phyloP scores from a whole-genome alignment of 2,797 vertebrate genomes.

The Myotis findleyi region DNA sequence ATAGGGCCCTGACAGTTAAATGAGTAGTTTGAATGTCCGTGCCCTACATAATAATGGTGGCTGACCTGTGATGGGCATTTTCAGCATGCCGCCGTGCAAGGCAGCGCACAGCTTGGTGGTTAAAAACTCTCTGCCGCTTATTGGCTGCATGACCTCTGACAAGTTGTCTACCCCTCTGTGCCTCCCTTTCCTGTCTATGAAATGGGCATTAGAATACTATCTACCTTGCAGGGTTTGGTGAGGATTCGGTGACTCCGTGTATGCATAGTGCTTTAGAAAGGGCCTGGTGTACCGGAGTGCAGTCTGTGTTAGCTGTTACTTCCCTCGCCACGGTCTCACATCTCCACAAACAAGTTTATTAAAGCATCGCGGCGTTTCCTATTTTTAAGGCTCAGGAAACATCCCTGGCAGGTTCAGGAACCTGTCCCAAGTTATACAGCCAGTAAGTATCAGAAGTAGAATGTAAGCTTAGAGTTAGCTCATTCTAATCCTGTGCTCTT shows the following conservation, averaged over 20 bases:
- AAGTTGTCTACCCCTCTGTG: not conserved
- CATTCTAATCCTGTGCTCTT: not conserved
- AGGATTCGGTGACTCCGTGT: not conserved
- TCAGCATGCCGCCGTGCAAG: not conserved
- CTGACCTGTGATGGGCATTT: not conserved
- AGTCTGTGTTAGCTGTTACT: not conserved
- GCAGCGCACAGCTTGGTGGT: not conserved
- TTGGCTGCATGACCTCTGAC: not conserved
- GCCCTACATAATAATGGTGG: accelerated
- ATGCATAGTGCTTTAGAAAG: not conserved
- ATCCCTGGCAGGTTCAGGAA: not conserved
- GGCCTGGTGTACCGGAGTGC: not conserved
- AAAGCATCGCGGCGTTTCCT: not conserved
- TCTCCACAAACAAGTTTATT: not conserved
- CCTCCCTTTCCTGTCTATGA: not conserved
- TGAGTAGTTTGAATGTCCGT: not conserved
- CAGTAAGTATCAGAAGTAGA: not conserved
- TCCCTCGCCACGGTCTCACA: not conserved
- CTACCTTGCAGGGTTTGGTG: not conserved
- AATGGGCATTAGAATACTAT: not conserved
- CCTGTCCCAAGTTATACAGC: not conserved
- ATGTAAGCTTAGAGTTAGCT: not conserved
- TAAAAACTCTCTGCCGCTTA: not conserved
- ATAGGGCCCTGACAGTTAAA: not conserved
- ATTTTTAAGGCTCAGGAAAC: not conserved